These are phyloP conservation scores for Tenthredo livida DNA, from an alignment of 2,888 invertebrate genomes.

Conservation along the genomic window DNA sequence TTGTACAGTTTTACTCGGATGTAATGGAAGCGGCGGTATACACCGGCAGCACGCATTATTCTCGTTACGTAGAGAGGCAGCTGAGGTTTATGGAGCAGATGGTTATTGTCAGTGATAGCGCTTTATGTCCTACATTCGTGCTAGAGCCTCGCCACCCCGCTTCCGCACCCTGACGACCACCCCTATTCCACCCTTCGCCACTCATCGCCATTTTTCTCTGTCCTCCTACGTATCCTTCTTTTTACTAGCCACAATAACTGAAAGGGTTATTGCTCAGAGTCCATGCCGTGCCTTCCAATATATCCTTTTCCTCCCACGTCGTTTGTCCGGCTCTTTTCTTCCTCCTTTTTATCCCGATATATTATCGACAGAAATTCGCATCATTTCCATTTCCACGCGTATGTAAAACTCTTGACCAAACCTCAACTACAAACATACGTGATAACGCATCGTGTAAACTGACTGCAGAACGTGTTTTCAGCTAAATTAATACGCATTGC, in stretches of 20 bases:
- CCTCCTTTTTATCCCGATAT: not conserved
- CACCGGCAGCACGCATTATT: conserved; percentile 69
- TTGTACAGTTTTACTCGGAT: conserved; percentile 17
- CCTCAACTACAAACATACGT: not conserved
- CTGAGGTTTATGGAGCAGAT: conserved; percentile 68
- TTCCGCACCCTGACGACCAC: conserved; percentile 33
- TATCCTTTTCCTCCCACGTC: conserved; percentile 17
- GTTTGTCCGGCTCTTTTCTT: not conserved
- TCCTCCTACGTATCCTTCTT: conserved; percentile 44
- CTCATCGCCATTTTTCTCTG: conserved; percentile 45
- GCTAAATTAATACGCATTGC: conserved; percentile 76
- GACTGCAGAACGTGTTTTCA: conserved; percentile 66
- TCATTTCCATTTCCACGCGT: no score
- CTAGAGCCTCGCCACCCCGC: conserved; percentile 10
- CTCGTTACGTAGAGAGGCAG: conserved; percentile 66
- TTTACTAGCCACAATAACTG: conserved; percentile 46
- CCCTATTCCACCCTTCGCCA: conserved; percentile 29
- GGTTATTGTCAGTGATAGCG: conserved; percentile 71
- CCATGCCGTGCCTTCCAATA: conserved; percentile 32
- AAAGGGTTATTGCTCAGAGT: conserved; percentile 46
- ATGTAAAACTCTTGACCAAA: not conserved
- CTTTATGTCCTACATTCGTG: conserved; percentile 68
- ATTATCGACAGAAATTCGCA: not conserved
- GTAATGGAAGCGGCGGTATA: conserved; percentile 62
- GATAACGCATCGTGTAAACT: not conserved